Evolutionary conservation across 2,797 vertebrate genomes (phyloP), one percentile per base, ranked within the genome.

Genomic region (Melopsittacus undulatus): DNA sequence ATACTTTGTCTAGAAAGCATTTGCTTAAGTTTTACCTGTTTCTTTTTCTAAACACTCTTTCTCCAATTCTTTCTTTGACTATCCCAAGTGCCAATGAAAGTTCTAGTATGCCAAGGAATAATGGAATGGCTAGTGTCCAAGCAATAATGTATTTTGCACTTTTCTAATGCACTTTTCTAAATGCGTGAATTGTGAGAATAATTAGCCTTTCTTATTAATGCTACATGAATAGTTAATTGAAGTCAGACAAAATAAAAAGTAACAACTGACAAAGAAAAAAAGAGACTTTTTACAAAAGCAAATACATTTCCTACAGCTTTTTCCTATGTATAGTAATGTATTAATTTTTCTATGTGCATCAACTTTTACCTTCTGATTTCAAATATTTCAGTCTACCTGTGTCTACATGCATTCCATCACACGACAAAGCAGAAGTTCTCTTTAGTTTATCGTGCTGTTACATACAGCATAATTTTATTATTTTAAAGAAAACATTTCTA

Each of bases 201-300:
- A 87, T 83, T 70, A 80, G 30, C 43, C 91, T 89, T 81, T 62
- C 4, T 56, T 86, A 87, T 80, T 90, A 92, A 85, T 46, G 72
- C 21, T 76, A 80, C 54, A n/a, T 56, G 26, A 56, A 91, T 94
- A 94, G 72, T 66, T 46, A 32, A 90, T 5, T 64, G 4, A 94
- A 67, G 27, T 87, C 61, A 83, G 67, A 54, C 38, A 95, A 90
- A 54, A 81, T 83, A 62, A 84, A 51, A 79, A 59, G 18, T 30
- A 97, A 69, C 51, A 92, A 82, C 11, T 86, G 77, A 77, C 48
- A 57, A 73, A 26, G 9, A 29, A 85, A 84, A 75, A 96, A 64
- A 29, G 72, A 63, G 22, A 45, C 12, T 30, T 78, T 93, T 23
- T 85, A 36, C 40, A 92, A 57, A 72, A 69, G 8, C 13, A 94